Conservation (phyloP, 2,797 vertebrate genomes). For the Coregonus suidteri region DNA sequence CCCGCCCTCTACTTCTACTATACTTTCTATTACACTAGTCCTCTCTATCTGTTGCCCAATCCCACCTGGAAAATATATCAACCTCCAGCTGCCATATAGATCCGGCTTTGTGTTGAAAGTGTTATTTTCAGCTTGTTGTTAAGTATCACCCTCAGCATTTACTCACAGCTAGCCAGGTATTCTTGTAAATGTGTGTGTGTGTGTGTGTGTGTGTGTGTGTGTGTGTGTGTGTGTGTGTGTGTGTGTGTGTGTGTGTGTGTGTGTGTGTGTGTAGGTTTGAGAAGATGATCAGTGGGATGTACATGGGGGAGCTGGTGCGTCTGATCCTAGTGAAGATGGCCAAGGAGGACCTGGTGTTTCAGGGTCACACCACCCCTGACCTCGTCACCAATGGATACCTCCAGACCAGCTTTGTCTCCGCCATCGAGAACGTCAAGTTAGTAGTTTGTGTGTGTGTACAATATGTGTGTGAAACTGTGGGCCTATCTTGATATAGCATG, state of each 20-base stretch:
- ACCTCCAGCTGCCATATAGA: too few relatives aligned
- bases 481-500: not conserved
- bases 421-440: slow-evolving; percentile 84
- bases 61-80: too few relatives aligned
- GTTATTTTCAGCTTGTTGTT: too few relatives aligned
- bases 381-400: slow-evolving; percentile 85
- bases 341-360: slow-evolving; percentile 86
- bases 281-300: slow-evolving; percentile 98
- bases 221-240: slow-evolving; percentile 14
- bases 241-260: too few relatives aligned
- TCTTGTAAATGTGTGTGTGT: too few relatives aligned
- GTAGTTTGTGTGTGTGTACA: slow-evolving; percentile 33
- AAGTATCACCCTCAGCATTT: too few relatives aligned
- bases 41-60: too few relatives aligned
- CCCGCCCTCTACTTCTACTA: too few relatives aligned
- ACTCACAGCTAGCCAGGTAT: too few relatives aligned
- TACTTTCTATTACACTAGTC: too few relatives aligned
- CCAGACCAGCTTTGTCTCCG: slow-evolving; percentile 84
- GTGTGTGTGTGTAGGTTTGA: slow-evolving; percentile 82
- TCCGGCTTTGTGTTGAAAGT: too few relatives aligned
- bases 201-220: too few relatives aligned
- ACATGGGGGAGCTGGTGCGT: slow-evolving; percentile 94
- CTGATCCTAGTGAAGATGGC: slow-evolving; percentile 94
- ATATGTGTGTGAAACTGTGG: not conserved
- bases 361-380: slow-evolving; percentile 79